Conservation (phyloP, 2,888 invertebrate genomes). For the Drosophila picticornis region DNA sequence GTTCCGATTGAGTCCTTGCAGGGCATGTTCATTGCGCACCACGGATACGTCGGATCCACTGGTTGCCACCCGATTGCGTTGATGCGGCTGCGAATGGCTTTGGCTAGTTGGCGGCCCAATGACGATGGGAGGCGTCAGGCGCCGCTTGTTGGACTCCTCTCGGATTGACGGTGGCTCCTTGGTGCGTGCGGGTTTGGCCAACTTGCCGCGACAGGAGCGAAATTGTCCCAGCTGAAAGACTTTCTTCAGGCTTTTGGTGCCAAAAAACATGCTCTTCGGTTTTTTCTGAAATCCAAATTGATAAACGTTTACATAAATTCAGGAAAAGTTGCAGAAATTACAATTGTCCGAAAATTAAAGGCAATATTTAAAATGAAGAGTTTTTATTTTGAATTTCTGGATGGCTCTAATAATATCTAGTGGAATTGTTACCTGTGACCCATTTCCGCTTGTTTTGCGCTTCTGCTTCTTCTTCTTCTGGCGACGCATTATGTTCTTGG, state of each 20-base stretch:
- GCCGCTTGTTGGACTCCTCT: conserved; percentile 42
- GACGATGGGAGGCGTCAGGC: conserved; percentile 62
- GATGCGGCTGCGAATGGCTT: conserved; percentile 69
- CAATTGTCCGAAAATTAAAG: not conserved
- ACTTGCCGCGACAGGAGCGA: conserved; percentile 84
- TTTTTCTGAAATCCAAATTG: conserved; percentile 85
- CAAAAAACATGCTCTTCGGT: conserved; percentile 87
- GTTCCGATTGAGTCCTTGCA: conserved; percentile 88
- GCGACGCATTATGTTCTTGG: conserved; percentile 94
- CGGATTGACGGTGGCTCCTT: conserved; percentile 69
- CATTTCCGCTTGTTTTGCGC: conserved; percentile 84
- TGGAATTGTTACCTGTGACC: conserved; percentile 67
- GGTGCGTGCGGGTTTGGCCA: conserved; percentile 57
- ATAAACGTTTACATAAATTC: not conserved
- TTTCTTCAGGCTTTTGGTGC: conserved; percentile 87
- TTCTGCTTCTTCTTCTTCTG: conserved; percentile 90
- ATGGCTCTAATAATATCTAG: not conserved
- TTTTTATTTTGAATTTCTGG: not conserved
- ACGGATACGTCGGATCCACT: conserved; percentile 89
- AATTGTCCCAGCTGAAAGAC: conserved; percentile 87
- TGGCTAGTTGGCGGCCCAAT: conserved; percentile 73
- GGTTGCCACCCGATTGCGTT: conserved; percentile 87
- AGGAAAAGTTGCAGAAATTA: not conserved
- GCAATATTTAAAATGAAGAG: not conserved
- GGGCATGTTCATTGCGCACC: conserved; percentile 87